Base-by-base conservation (phyloP, 2,797 vertebrate species). In the Xenopus petersii region DNA sequence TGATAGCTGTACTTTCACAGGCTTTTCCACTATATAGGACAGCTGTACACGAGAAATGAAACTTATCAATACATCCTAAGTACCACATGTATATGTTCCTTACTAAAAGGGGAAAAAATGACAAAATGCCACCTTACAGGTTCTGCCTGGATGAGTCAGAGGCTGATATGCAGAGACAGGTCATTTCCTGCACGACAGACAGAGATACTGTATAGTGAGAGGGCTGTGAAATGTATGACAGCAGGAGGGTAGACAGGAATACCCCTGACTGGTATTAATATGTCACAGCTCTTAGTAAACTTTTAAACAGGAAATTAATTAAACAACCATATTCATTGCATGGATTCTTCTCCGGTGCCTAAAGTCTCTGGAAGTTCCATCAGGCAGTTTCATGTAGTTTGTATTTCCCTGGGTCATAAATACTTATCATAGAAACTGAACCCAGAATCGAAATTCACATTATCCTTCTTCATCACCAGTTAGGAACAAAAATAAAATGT, bases 101-200 rank as follows among this genome's bases (percentile, higher is more conserved):
- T 42, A 9, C 36, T 42, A 42, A 42, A 42, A 42, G 36, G 36
- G 67, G 30, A 58, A 56, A 36, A 58, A 36, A 42, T 36, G 10
- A n/a, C 9, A 10, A 64, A 11, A 0, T 46, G 48, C 10, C 26
- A 48, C 94, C 94, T 95, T 82, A 96, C 95, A 96, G 82, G 83
- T 96, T 94, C 81, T 96, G 91, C 81, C 83, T 93, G 59, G 93
- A 92, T 1, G 94, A 92, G 83, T 96, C 95, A 0, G 92, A 93
- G 77, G 94, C 94, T 0, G 93, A 87, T 77, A 96, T 94, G 75
- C 94, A 96, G 82, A 95, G 93, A 70, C 96, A 96, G 5, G 87
- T 93, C 91, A 91, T 93, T 84, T 93, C 93, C 94, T 96, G 88
- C 47, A 79, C 54, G 6, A 55, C 63, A 70, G 8, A 24, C 21